A percentile compares a stretch with the other conserved stretches of the same genome.
These are phyloP conservation scores for Cetoscarus ocellatus DNA, from an alignment of 2,797 vertebrate species.

Conservation along the genomic window DNA sequence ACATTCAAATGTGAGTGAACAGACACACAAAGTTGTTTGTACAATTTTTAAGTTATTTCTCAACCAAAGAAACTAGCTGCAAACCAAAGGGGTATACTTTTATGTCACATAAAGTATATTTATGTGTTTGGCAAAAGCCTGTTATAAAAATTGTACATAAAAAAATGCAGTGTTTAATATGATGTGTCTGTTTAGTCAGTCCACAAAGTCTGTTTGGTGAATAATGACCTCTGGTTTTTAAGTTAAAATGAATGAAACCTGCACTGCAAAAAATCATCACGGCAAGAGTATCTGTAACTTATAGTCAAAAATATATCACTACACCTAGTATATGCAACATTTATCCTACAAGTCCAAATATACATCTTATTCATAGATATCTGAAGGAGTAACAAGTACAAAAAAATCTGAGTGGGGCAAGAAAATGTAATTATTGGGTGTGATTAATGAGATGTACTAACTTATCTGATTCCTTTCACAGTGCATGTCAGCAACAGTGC, in stretches of 20 bases:
- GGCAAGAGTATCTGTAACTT: too few species aligned
- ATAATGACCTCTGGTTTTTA: constrained; percentile 36
- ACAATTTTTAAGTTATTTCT: constrained; percentile 23
- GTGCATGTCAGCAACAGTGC: too few species aligned
- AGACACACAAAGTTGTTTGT: constrained; percentile 32
- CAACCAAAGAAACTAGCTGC: constrained; percentile 7
- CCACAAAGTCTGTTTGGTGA: constrained; percentile 29
- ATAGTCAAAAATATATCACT: too few species aligned
- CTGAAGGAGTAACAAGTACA: too few species aligned
- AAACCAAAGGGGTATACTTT: constrained; percentile 60
- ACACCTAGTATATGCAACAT: too few species aligned
- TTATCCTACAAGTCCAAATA: too few species aligned
- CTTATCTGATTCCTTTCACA: too few species aligned
- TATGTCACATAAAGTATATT: constrained; percentile 21
- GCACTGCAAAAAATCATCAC: too few species aligned
- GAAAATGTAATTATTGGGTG: too few species aligned
- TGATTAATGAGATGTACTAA: too few species aligned
- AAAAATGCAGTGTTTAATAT: constrained; percentile 48
- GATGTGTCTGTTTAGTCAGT: constrained; percentile 21
- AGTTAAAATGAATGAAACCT: constrained; percentile 35
- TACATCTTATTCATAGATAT: too few species aligned
- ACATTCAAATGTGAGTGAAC: constrained; percentile 20
- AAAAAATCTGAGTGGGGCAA: too few species aligned
- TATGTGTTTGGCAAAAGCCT: constrained; percentile 25
- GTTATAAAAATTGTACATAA: constrained; percentile 1